Base-by-base conservation (phyloP, 2,113 vertebrate genomes). In the Charina bottae region DNA sequence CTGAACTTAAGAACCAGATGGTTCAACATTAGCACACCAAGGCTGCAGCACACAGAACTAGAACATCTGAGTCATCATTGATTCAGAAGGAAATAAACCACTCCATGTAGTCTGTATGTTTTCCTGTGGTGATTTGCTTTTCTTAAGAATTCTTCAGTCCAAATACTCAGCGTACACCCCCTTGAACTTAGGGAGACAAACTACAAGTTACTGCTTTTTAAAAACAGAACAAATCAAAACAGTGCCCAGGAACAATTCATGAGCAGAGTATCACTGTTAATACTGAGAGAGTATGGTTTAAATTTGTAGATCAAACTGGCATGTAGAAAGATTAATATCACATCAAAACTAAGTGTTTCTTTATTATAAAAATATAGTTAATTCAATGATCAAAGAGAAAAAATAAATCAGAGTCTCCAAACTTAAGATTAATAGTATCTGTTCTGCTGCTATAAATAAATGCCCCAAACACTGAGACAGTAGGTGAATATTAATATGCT, bases 61-160 rank as follows among this genome's bases (percentile, higher is more conserved):
- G 90, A 0, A 90, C 62, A 87, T 90, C 26, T 91, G 90, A 93
- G 85, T 90, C 84, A 93, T 62, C 55, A 90, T n/a, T 90, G 90
- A 93, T 59, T 91, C 92, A 91, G 24, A 93, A 88, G 37, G 21
- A 85, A 91, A 64, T 42, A 93, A 88, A 28, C 53, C 11, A 49
- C n/a, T 72, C 78, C 58, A 85, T 92, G 78, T 37, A 58, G 60
- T 23, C 68, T 55, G 33, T n/a, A 8, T 91, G 28, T 23, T 58
- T 87, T 88, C 58, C 26, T 12, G 46, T n/a, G 8, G 37, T 33
- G 87, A n/a, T 84, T 84, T 24, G 46, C 13, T 91, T 85, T 86
- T 91, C 83, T 89, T n/a, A 72, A 37, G 42, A 89, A 59, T 85
- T 88, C 28, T 89, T 89, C 54, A 33, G 21, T 23, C 62, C 37